Percentiles rank a stretch among this genome's conserved stretches.
These are phyloP conservation scores for Miltochrista miniata DNA, from an alignment of 2,888 invertebrate genomes.

Conservation along the genomic window DNA sequence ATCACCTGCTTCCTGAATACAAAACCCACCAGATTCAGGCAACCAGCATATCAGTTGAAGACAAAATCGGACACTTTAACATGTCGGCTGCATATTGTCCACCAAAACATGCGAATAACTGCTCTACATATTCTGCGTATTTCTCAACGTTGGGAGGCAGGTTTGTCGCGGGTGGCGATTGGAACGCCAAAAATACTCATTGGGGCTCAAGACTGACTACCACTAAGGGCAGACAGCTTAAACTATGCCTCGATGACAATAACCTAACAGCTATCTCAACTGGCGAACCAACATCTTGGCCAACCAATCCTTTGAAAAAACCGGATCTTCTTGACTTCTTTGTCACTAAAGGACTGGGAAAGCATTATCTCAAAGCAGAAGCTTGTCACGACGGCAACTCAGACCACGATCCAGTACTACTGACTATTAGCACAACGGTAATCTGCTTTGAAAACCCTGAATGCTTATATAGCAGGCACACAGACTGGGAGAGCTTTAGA, in stretches of 20 bases:
- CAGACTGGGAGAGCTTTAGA: constrained; percentile 20
- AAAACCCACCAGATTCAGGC: constrained; percentile 19
- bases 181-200: constrained; percentile 21
- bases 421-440: constrained; percentile 6
- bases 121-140: neutral
- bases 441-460: neutral
- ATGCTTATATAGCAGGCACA: constrained; percentile 11
- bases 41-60: constrained; percentile 1
- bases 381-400: constrained; percentile 17
- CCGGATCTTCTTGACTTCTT: constrained; percentile 33
- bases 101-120: constrained; percentile 20
- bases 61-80: constrained; percentile 6
- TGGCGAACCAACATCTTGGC: constrained; percentile 20
- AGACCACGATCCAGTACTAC: constrained; percentile 21
- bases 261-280: constrained; percentile 10
- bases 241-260: neutral
- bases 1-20: constrained; percentile 1
- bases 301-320: constrained; percentile 19
- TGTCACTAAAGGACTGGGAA: constrained; percentile 9
- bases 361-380: constrained; percentile 5
- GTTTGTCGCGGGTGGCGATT: constrained; percentile 22
- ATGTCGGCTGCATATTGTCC: constrained; percentile 25
- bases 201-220: constrained; percentile 21
- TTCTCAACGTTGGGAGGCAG: constrained; percentile 13
- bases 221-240: constrained; percentile 9